Evolutionary conservation across 2,797 vertebrate genomes (phyloP).

Genomic region (Pteronotus mesoamericanus): DNA sequence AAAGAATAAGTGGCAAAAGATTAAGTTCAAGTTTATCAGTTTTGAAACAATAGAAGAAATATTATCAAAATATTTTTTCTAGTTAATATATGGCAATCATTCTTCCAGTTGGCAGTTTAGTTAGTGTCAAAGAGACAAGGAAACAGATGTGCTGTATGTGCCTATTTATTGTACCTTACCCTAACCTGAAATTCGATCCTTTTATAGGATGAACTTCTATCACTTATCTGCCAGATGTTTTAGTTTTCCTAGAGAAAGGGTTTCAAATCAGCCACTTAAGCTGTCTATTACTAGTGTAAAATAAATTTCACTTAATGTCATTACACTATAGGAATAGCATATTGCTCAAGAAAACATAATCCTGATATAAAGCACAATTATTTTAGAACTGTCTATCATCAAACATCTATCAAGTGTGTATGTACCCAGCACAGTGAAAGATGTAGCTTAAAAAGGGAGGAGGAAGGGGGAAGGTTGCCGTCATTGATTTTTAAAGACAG

Average conservation of each 20-base stretch:
- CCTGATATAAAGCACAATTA: constrained; percentile 12
- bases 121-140: neutral
- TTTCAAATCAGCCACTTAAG: constrained; percentile 27
- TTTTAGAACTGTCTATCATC: neutral
- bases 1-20: constrained; percentile 27
- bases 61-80: neutral
- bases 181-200: constrained; percentile 3
- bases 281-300: constrained; percentile 5
- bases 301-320: constrained; percentile 3
- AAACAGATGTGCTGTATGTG: neutral
- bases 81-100: constrained; percentile 1
- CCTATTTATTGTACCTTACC: neutral
- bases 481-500: neutral
- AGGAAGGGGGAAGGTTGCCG: neutral
- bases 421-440: neutral
- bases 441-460: neutral
- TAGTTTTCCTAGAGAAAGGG: neutral
- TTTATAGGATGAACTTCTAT: neutral
- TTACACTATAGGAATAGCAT: neutral
- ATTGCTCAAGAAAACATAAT: constrained; percentile 3
- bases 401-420: neutral
- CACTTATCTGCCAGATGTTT: neutral
- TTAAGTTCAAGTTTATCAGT: constrained; percentile 28
- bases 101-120: constrained; percentile 35
- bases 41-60: constrained; percentile 40